Conservation (phyloP, 2,888 invertebrate genomes). For the Opisthograptis luteolata region DNA sequence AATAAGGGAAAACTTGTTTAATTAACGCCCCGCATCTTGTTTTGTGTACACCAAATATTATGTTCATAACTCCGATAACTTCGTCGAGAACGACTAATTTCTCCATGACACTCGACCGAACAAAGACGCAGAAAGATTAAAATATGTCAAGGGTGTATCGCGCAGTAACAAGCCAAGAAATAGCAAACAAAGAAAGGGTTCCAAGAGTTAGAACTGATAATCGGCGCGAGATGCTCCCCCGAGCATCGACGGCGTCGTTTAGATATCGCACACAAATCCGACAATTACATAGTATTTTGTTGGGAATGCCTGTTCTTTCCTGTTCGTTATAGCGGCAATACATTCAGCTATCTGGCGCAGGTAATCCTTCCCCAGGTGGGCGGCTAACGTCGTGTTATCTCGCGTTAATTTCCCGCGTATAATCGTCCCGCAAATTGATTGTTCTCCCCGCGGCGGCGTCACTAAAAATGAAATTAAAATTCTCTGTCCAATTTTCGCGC, state of each 20-base stretch:
- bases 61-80: conserved; percentile 57
- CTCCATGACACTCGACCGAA: conserved; percentile 53
- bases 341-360: conserved; percentile 71
- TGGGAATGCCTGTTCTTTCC: conserved; percentile 66
- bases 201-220: conserved; percentile 58
- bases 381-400: conserved; percentile 71
- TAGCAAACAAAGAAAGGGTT: conserved; percentile 71
- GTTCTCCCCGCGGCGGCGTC: conserved; percentile 43
- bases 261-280: conserved; percentile 60
- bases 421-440: conserved; percentile 72
- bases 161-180: conserved; percentile 48
- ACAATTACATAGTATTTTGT: conserved; percentile 56
- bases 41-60: conserved; percentile 41
- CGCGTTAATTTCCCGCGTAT: conserved; percentile 70
- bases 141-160: conserved; percentile 57
- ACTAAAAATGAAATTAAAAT: conserved; percentile 50
- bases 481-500: conserved; percentile 22
- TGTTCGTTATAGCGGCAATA: conserved; percentile 66
- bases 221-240: conserved; percentile 57
- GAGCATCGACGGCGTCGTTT: conserved; percentile 61
- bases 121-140: conserved; percentile 66
- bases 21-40: conserved; percentile 41
- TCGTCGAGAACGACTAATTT: conserved; percentile 58
- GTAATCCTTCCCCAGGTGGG: conserved; percentile 74
- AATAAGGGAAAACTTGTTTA: conserved; percentile 42